These are phyloP conservation scores for Elymnias hypermnestra DNA, from an alignment of 1,140 invertebrate species.

Conservation along the genomic window DNA sequence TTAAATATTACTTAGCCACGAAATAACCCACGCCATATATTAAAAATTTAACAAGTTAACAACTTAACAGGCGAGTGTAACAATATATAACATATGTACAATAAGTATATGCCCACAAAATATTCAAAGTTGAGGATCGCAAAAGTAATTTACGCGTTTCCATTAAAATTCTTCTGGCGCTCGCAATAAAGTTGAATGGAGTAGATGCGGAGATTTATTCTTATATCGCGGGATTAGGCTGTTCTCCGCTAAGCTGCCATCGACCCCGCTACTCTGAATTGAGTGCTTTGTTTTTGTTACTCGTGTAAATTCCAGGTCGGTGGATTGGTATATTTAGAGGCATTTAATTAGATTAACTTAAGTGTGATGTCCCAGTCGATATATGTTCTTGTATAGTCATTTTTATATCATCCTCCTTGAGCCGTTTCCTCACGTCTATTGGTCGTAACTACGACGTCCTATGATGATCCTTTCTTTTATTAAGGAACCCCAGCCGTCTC, in stretches of 20 bases:
- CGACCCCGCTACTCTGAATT: constrained; percentile 19
- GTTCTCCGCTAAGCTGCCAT: constrained; percentile 24
- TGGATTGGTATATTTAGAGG: background rate
- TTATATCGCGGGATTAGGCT: constrained; percentile 29
- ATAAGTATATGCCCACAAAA: background rate
- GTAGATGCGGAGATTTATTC: constrained; percentile 22
- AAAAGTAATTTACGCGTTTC: constrained; percentile 4
- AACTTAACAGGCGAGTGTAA: too few species aligned
- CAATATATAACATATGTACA: too few species aligned
- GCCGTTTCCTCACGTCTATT: too few species aligned
- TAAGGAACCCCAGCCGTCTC: too few species aligned
- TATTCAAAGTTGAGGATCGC: constrained; percentile 1
- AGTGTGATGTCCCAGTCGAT: too few species aligned
- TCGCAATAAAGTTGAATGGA: constrained; percentile 6
- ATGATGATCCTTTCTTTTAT: too few species aligned
- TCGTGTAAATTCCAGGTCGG: constrained; percentile 14
- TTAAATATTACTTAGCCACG: too few species aligned
- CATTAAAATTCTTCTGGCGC: constrained; percentile 5
- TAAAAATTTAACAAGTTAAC: too few species aligned
- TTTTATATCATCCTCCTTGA: too few species aligned
- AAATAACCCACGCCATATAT: too few species aligned
- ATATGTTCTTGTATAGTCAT: too few species aligned
- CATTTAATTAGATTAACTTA: background rate
- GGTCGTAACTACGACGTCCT: too few species aligned
- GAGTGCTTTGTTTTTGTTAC: constrained; percentile 32